phyloP scores from a whole-genome alignment of 2,888 invertebrate species.

The Pheosia tremula region DNA sequence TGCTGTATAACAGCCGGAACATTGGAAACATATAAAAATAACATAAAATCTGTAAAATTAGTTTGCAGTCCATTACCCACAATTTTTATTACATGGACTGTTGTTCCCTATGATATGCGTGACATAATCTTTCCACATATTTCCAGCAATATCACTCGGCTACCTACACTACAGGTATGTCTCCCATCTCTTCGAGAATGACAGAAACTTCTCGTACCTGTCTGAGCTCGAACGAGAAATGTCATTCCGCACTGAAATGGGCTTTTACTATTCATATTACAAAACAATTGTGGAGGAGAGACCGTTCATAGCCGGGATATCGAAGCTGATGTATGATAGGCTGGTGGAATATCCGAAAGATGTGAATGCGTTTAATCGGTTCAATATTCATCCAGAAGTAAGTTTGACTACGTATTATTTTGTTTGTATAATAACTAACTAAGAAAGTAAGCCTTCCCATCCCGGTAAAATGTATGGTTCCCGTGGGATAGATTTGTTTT shows the following conservation, averaged over 20 bases:
- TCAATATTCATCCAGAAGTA: conserved; percentile 94
- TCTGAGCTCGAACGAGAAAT: conserved; percentile 94
- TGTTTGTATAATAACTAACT: too few species aligned
- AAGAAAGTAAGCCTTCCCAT: too few species aligned
- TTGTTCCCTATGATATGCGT: too few species aligned
- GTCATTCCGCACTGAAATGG: conserved; percentile 94
- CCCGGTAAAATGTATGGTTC: too few species aligned
- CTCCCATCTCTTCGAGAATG: conserved; percentile 90
- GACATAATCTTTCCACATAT: background rate
- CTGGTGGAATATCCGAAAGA: conserved; percentile 92
- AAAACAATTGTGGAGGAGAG: conserved; percentile 90
- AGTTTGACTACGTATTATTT: conserved; percentile 27
- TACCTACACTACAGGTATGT: conserved; percentile 88
- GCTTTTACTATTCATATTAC: conserved; percentile 95
- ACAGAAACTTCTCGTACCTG: conserved; percentile 92
- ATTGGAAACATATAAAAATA: too few species aligned
- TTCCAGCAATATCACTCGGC: conserved; percentile 85
- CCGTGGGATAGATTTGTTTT: too few species aligned
- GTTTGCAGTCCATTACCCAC: too few species aligned
- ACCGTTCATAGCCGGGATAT: conserved; percentile 85
- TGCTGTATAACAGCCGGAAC: too few species aligned
- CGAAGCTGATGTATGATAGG: conserved; percentile 88
- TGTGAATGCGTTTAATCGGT: conserved; percentile 92
- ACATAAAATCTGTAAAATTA: too few species aligned
- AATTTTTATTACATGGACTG: too few species aligned